phyloP scores from a whole-genome alignment of 2,113 vertebrate genomes.

The Sphyrna mokarran region DNA sequence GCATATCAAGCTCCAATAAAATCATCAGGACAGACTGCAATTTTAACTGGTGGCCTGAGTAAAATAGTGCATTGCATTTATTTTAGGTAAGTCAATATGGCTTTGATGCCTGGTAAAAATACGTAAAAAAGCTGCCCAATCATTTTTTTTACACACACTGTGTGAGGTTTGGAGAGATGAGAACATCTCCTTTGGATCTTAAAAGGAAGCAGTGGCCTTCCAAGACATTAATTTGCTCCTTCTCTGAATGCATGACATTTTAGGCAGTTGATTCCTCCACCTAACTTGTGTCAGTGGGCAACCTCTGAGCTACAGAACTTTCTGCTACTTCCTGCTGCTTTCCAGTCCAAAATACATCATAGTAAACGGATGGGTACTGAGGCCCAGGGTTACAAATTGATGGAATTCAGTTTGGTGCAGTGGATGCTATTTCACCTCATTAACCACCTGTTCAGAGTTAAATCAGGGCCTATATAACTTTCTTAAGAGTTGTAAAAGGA shows the following conservation, averaged over 20 bases:
- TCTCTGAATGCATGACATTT: not conserved
- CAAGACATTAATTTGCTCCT: not conserved
- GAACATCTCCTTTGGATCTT: not conserved
- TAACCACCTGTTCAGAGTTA: not conserved
- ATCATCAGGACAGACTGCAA: not conserved
- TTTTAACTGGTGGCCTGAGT: not conserved
- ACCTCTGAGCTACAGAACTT: not conserved
- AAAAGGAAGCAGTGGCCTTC: not conserved
- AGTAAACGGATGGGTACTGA: not conserved
- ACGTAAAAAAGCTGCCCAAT: not conserved
- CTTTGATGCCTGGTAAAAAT: not conserved
- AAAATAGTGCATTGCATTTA: too few relatives aligned
- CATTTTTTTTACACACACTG: not conserved
- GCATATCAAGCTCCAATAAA: not conserved
- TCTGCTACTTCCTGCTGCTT: not conserved
- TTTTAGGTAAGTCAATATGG: not conserved
- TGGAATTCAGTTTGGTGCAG: not conserved
- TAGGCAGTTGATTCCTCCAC: not conserved
- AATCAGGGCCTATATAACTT: not conserved
- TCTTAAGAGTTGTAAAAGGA: not conserved
- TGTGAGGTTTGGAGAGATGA: not conserved
- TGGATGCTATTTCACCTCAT: not conserved
- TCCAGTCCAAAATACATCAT: not conserved
- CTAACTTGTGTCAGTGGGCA: not conserved
- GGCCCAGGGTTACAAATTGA: not conserved